Conservation (phyloP, 2,113 vertebrate species). For the Lontra canadensis region DNA sequence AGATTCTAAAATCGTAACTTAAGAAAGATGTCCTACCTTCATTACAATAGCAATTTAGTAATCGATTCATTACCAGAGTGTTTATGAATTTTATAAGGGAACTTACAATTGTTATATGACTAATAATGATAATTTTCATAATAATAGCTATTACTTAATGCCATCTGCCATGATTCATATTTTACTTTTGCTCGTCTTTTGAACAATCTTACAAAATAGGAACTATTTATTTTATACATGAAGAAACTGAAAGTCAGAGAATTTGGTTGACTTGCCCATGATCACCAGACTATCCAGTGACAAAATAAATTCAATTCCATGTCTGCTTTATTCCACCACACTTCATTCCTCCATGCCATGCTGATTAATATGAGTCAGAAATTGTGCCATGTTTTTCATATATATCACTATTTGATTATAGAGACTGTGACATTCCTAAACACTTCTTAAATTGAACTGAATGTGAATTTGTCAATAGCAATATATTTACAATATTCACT, state of each 20-base stretch:
- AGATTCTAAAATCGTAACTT: background rate
- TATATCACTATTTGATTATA: background rate
- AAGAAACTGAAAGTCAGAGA: background rate
- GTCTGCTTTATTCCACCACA: background rate
- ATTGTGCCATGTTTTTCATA: background rate
- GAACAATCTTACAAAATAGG: background rate
- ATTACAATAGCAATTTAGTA: conserved; percentile 11
- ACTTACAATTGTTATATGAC: conserved; percentile 15
- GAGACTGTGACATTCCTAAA: background rate
- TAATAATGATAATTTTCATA: conserved; percentile 34
- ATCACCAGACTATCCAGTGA: background rate
- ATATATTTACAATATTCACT: background rate
- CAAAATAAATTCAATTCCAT: background rate
- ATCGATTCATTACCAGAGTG: background rate
- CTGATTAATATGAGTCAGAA: background rate
- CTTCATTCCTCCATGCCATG: background rate
- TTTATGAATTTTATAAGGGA: conserved; percentile 41
- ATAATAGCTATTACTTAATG: conserved; percentile 33
- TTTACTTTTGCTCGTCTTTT: conserved; percentile 35
- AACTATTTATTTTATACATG: background rate
- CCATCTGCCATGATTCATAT: background rate
- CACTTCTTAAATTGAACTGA: background rate
- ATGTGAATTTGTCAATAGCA: background rate
- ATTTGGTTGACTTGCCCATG: background rate
- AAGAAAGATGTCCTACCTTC: background rate